A percentile compares a stretch with the other conserved stretches of the same genome.
These are phyloP conservation scores for Spheniscus humboldti DNA, from an alignment of 2,797 vertebrate species.

Conservation along the genomic window DNA sequence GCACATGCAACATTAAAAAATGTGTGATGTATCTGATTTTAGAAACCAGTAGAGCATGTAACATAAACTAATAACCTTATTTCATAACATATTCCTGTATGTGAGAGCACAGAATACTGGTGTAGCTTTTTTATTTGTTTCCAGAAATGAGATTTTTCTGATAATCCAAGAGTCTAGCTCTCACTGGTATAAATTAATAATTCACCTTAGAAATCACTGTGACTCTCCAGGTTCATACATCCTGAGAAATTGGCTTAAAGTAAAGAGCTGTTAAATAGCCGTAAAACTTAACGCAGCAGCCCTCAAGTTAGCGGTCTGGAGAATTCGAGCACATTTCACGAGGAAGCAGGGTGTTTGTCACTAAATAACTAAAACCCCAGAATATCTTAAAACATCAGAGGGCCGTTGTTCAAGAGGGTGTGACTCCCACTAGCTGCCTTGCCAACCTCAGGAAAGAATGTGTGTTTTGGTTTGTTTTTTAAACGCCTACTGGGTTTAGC, in stretches of 20 bases:
- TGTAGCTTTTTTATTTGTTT: neutral
- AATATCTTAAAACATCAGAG: constrained; percentile 35
- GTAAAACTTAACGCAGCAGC: neutral
- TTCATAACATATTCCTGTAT: neutral
- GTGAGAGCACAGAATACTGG: neutral
- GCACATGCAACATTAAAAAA: neutral
- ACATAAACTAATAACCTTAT: neutral
- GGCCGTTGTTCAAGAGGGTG: constrained; percentile 44
- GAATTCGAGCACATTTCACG: neutral
- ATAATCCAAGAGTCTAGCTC: neutral
- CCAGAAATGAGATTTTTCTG: neutral
- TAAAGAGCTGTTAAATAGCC: neutral
- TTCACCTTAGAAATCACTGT: neutral
- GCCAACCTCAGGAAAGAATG: neutral
- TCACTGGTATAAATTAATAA: neutral
- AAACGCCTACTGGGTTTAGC: neutral
- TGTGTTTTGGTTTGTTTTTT: constrained; percentile 20
- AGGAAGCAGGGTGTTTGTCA: neutral
- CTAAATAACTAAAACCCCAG: neutral
- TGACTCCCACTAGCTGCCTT: constrained; percentile 13
- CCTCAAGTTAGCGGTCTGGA: neutral
- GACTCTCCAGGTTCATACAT: neutral
- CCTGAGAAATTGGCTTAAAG: neutral
- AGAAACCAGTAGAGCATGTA: neutral
- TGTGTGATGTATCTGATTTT: neutral